Evolutionary conservation across 2,797 vertebrate species (phyloP), one percentile per base, ranked within the genome.

Genomic region (Gymnodraco acuticeps): DNA sequence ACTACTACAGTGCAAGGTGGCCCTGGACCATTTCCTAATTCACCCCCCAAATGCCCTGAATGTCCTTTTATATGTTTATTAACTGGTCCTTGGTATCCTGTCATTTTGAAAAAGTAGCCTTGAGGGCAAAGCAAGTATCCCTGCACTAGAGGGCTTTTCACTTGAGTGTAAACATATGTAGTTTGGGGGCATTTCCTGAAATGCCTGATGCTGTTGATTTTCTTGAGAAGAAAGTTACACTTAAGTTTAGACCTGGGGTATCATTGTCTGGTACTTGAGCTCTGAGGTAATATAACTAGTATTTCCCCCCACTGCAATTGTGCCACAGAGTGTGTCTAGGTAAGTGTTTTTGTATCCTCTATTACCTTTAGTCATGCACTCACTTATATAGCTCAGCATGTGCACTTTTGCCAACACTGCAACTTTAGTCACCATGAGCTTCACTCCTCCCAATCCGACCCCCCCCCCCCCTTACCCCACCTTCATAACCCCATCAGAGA

Each of bases 401-500:
- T 48, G 45, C 12, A 56, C 61, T 69, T 61, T 61, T 12, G 15
- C 31, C 64, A 54, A 19, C 38, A 0, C 65, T 58, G 20, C 69
- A 58, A n/a, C 75, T 65, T 73, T 48, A 47, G 54, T 59, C 63
- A 11, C 16, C 48, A 46, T 27, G 52, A n/a, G 61, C 67, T 20
- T 60, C 41, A 3, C 61, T 47, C 46, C 14, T 4, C 43, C 62
- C 31, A 10, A 5, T 69, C 56, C 54, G 5, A 38, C 33, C 33
- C 5, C 33, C 20, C 63, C 27, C 27, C 4, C 27, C 23, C 46
- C 46, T n/a, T n/a, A 4, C 46, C 3, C 31, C 50, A 12, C 71
- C 63, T 54, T 50, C 55, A 43, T 51, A 47, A 64, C 63, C 79
- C 80, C 68, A 77, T 84, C 83, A 81, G 66, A 69, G 69, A 68